Evolutionary conservation across 2,113 vertebrate species (phyloP).

Genomic region (human (Homo sapiens)): DNA sequence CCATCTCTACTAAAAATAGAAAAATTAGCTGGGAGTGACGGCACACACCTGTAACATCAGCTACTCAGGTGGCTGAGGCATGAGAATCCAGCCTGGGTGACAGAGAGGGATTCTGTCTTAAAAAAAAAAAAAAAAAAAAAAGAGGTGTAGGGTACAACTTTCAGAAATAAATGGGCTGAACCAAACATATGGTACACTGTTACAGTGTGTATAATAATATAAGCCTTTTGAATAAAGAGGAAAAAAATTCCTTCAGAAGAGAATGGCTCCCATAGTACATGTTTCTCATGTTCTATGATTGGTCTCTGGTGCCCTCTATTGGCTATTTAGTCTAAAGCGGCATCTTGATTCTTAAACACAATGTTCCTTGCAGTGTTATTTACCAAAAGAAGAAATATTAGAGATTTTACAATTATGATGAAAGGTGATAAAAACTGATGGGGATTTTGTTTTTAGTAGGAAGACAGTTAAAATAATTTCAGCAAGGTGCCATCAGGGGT

Average conservation of each 20-base stretch:
- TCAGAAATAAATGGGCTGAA: neutral
- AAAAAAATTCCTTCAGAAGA: neutral
- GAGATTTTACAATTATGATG: neutral
- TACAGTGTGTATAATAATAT: neutral
- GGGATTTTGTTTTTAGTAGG: too few species aligned
- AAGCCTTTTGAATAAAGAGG: neutral
- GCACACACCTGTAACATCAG: too few species aligned
- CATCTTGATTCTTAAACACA: neutral
- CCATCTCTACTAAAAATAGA: too few species aligned
- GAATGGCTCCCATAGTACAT: neutral
- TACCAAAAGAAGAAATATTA: conserved; percentile 10
- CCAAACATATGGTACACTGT: neutral
- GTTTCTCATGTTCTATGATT: conserved; percentile 49
- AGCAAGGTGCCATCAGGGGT: neutral
- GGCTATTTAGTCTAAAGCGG: conserved; percentile 66
- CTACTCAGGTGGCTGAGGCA: too few species aligned
- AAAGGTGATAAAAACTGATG: neutral
- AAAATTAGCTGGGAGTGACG: too few species aligned
- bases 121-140: too few species aligned
- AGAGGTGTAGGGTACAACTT: neutral
- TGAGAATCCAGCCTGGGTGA: too few species aligned
- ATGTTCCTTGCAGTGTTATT: conserved; percentile 52
- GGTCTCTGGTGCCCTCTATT: conserved; percentile 85
- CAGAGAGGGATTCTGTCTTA: too few species aligned
- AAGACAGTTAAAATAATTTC: neutral